A percentile compares a stretch with the other conserved stretches of the same genome.
These are phyloP conservation scores for Buathra laborator DNA, from an alignment of 2,888 invertebrate genomes.

Conservation along the genomic window DNA sequence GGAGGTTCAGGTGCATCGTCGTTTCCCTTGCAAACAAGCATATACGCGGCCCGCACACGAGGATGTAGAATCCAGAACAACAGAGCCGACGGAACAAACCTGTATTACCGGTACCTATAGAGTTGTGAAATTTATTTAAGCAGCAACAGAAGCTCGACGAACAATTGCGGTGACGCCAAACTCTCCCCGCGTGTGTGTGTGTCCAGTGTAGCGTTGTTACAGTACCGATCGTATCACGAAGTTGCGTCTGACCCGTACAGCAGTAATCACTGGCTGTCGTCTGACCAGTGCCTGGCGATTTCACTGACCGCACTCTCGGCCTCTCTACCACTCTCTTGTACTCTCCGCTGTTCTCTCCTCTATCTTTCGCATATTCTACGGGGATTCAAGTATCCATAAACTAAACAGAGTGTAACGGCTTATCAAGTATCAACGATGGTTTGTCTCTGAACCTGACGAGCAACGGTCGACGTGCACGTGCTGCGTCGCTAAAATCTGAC, in stretches of 20 bases:
- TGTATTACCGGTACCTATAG: conserved; percentile 17
- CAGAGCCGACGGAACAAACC: neutral
- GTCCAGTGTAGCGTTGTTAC: too few relatives aligned
- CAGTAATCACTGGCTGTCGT: conserved; percentile 55
- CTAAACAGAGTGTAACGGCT: conserved; percentile 32
- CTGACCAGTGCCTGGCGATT: conserved; percentile 48
- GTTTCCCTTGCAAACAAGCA: conserved; percentile 1
- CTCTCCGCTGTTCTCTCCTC: neutral
- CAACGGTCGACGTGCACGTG: neutral
- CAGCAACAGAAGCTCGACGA: conserved; percentile 16
- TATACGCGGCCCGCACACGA: neutral
- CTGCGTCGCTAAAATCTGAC: neutral
- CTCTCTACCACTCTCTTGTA: too few relatives aligned
- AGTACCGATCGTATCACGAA: conserved; percentile 26
- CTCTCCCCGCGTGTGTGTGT: neutral
- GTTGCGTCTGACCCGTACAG: conserved; percentile 46
- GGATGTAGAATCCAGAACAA: neutral
- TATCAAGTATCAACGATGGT: conserved; percentile 21
- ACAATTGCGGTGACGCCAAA: conserved; percentile 2
- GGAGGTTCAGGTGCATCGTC: neutral
- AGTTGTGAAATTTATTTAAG: conserved; percentile 52
- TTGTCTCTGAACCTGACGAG: neutral
- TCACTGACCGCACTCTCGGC: conserved; percentile 32
- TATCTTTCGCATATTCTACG: neutral
- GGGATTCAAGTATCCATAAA: neutral